phyloP scores from a whole-genome alignment of 1,140 invertebrate species.

The Bicyclus anynana region DNA sequence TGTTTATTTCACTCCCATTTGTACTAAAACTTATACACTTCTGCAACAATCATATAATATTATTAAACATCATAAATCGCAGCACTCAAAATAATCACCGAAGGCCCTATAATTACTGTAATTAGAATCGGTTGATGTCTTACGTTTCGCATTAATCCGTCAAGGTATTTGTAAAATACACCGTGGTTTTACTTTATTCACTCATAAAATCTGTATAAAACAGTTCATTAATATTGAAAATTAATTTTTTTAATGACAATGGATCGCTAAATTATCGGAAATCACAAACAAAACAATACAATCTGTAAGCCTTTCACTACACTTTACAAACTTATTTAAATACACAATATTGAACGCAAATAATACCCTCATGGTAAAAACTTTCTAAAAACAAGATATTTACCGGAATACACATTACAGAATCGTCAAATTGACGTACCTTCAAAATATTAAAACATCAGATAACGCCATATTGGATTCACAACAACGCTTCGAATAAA shows the following conservation, averaged over 20 bases:
- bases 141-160: slow-evolving; percentile 4
- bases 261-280: slow-evolving; percentile 64
- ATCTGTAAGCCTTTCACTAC: slow-evolving; percentile 65
- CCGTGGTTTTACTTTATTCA: slow-evolving; percentile 9
- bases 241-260: slow-evolving; percentile 50
- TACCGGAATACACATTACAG: slow-evolving; percentile 68
- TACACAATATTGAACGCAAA: slow-evolving; percentile 36
- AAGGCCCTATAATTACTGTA: slow-evolving; percentile 58
- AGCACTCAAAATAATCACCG: slow-evolving; percentile 47
- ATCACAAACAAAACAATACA: slow-evolving; percentile 77
- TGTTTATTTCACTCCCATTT: slow-evolving; percentile 74
- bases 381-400: slow-evolving; percentile 59
- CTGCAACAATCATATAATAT: slow-evolving; percentile 58
- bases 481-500: slow-evolving; percentile 75
- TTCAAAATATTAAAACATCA: slow-evolving; percentile 77
- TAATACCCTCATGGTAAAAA: slow-evolving; percentile 34
- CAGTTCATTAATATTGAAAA: slow-evolving; percentile 16
- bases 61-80: slow-evolving; percentile 35
- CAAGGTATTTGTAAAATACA: slow-evolving; percentile 8
- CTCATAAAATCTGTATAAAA: slow-evolving; percentile 3
- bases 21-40: slow-evolving; percentile 68
- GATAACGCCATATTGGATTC: slow-evolving; percentile 78
- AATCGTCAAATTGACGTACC: slow-evolving; percentile 78
- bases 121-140: slow-evolving; percentile 48
- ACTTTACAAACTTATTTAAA: slow-evolving; percentile 35